Base-by-base conservation (phyloP, 2,888 invertebrate genomes). In the Gasteruption jaculator region DNA sequence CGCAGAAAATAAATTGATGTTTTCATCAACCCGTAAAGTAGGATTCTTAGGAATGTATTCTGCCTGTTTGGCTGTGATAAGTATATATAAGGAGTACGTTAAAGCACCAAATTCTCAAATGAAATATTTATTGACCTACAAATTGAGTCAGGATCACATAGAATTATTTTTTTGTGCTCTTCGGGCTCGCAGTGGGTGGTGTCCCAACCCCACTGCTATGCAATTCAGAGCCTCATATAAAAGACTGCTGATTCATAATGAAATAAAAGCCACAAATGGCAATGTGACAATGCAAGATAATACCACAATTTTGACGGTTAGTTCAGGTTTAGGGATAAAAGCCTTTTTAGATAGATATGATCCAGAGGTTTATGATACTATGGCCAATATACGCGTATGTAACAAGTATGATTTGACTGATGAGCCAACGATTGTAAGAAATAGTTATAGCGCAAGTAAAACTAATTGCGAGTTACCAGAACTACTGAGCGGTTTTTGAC, bases 331-430 rank as follows among this genome's bases (percentile, higher is more conserved):
- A 18, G n/a, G n/a, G n/a, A n/a, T n/a, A n/a, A 27, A 11, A 14
- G 11, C 8, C 15, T 15, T 20, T 27, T 15, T 43, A 29, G 33
- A 33, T 24, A 19, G 29, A 5, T 33, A 34, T 19, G 33, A 43
- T 22, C 22, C 20, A 7, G 15, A 11, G 18, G 25, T 37, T 15
- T 42, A 42, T 18, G 18, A 22, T 14, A 16, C 7, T 10, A 31
- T 37, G 25, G 16, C 6, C 18, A 42, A 37, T 33, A 16, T 32
- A 10, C n/a, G 33, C 21, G 38, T 43, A n/a, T 8, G 8, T 7
- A 38, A 43, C 26, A 42, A 30, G 11, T 42, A 42, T 27, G 42
- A n/a, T n/a, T n/a, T n/a, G n/a, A n/a, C n/a, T n/a, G n/a, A n/a
- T n/a, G n/a, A n/a, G n/a, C n/a, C n/a, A n/a, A n/a, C n/a, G n/a